Conservation (phyloP, 2,797 vertebrate genomes). For the Thunnus albacares region DNA sequence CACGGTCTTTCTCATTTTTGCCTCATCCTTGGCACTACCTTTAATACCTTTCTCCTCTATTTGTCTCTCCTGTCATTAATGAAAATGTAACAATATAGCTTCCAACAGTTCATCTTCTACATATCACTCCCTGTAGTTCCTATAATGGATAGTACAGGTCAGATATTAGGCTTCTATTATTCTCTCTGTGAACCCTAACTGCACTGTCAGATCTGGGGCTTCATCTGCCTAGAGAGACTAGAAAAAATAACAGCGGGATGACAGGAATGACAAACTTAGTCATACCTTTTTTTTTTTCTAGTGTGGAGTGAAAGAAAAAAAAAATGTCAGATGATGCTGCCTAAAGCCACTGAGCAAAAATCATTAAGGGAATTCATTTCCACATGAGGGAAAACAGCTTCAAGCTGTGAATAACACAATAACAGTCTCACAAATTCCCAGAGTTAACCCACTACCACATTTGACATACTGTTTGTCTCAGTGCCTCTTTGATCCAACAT, state of each 20-base stretch:
- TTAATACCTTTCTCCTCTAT: background rate
- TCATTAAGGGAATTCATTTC: constrained; percentile 74
- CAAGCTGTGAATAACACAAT: constrained; percentile 68
- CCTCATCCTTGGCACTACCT: constrained; percentile 23
- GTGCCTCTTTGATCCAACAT: constrained; percentile 67
- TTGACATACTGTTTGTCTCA: constrained; percentile 75
- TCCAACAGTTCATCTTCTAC: background rate
- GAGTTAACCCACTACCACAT: constrained; percentile 66
- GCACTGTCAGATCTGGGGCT: constrained; percentile 38
- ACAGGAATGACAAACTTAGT: constrained; percentile 59
- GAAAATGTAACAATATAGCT: background rate
- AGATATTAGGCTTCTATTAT: constrained; percentile 5
- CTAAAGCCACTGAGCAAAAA: constrained; percentile 64
- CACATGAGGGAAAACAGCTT: constrained; percentile 71
- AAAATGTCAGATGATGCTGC: constrained; percentile 51
- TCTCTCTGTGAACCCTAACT: constrained; percentile 29
- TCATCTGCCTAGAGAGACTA: constrained; percentile 43
- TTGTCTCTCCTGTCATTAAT: background rate
- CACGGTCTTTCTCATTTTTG: constrained; percentile 19
- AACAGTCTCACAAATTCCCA: constrained; percentile 49
- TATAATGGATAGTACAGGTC: background rate
- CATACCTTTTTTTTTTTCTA: constrained; percentile 44
- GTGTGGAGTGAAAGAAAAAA: background rate
- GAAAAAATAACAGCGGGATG: constrained; percentile 35
- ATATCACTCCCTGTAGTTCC: background rate